Percentiles rank a stretch among this genome's conserved stretches.
Evolutionary conservation across 2,888 invertebrate genomes (phyloP).

Genomic region (Rotaria magnacalcarata): DNA sequence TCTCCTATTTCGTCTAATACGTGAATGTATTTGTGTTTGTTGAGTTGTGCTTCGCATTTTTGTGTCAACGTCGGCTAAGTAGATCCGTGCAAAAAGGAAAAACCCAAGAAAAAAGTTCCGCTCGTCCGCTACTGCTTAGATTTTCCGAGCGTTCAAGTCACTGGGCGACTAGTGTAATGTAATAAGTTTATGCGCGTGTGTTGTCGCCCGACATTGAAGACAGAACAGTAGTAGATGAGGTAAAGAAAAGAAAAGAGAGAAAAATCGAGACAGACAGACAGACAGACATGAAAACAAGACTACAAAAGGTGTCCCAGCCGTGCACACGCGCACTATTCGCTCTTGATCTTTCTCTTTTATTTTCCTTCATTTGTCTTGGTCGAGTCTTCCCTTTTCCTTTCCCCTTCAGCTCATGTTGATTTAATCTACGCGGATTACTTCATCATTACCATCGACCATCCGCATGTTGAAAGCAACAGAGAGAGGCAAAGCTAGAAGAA

Average conservation of each 20-base stretch:
- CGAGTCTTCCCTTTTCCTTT: neutral
- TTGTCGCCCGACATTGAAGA: neutral
- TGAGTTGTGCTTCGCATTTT: neutral
- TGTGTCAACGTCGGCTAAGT: neutral
- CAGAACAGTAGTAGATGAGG: neutral
- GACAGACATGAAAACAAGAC: neutral
- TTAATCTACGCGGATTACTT: constrained; percentile 31
- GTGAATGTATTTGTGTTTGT: neutral
- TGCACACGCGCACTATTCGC: neutral
- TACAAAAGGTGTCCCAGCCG: neutral
- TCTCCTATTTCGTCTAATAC: neutral
- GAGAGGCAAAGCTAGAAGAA: neutral
- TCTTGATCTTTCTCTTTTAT: neutral
- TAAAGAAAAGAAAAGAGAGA: constrained; percentile 25
- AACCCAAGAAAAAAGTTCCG: neutral
- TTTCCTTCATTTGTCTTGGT: neutral
- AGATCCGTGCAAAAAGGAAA: neutral
- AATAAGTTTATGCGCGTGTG: neutral
- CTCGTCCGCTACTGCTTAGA: neutral
- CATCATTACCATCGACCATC: constrained; percentile 26
- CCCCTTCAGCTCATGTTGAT: constrained; percentile 11
- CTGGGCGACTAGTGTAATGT: neutral
- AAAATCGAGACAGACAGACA: constrained; percentile 4
- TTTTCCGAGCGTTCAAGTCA: neutral
- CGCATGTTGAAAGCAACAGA: neutral